Evolutionary conservation across 2,888 invertebrate genomes (phyloP).

Genomic region (Caenorhabditis angaria): DNA sequence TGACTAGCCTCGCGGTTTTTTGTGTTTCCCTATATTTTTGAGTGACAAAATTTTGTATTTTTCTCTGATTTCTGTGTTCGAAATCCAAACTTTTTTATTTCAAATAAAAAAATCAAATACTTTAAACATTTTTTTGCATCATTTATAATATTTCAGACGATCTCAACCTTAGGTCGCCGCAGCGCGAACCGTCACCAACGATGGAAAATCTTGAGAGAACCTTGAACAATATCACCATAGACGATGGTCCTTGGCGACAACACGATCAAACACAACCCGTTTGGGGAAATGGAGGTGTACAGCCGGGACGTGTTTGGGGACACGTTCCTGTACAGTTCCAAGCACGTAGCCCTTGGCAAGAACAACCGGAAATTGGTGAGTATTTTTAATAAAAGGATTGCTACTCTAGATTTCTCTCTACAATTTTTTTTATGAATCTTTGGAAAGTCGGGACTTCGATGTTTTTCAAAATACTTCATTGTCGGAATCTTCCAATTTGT

Average conservation of each 20-base stretch:
- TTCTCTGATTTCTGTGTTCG: too few relatives aligned
- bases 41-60: too few relatives aligned
- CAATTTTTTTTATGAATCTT: background rate
- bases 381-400: background rate
- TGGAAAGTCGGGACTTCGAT: background rate
- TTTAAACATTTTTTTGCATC: too few relatives aligned
- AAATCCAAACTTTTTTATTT: too few relatives aligned
- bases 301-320: conserved; percentile 32
- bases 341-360: conserved; percentile 25
- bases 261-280: conserved; percentile 46
- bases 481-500: background rate
- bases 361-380: background rate
- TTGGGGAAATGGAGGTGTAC: conserved; percentile 27
- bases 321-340: conserved; percentile 27
- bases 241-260: conserved; percentile 53
- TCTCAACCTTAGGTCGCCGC: conserved; percentile 40
- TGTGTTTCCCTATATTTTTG: background rate
- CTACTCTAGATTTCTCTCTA: too few relatives aligned
- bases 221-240: conserved; percentile 50
- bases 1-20: background rate
- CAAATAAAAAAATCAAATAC: too few relatives aligned
- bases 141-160: conserved; percentile 7
- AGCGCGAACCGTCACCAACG: conserved; percentile 32
- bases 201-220: conserved; percentile 55
- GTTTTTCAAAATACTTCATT: background rate